These are phyloP conservation scores for Anguilla japonica DNA, from an alignment of 2,113 vertebrate genomes.

Conservation along the genomic window DNA sequence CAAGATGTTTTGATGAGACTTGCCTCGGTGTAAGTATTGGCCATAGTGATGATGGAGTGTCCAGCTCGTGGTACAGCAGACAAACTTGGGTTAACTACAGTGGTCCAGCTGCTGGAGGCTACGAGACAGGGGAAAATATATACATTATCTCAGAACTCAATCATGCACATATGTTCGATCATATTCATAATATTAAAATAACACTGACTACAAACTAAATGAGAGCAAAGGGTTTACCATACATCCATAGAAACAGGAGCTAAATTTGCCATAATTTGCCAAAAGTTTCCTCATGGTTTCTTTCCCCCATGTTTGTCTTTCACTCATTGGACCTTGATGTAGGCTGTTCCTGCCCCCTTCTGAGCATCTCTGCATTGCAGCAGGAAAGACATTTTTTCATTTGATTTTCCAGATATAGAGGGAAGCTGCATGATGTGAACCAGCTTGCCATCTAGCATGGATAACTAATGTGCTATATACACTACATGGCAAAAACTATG, in stretches of 20 bases:
- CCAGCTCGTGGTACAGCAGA: constrained; percentile 61
- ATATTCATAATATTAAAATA: not conserved
- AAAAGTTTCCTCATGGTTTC: not conserved
- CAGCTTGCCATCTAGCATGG: not conserved
- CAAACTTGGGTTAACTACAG: constrained; percentile 55
- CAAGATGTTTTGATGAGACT: not conserved
- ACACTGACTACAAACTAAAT: not conserved
- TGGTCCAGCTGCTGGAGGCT: constrained; percentile 73
- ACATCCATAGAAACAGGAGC: not conserved
- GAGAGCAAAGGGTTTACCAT: not conserved
- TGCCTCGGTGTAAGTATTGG: constrained; percentile 43
- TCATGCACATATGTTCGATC: not conserved
- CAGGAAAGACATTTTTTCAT: not conserved
- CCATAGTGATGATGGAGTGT: constrained; percentile 70
- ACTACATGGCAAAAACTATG: too few species aligned
- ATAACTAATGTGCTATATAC: not conserved
- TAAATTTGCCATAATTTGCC: not conserved
- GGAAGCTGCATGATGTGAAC: not conserved
- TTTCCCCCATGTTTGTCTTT: not conserved
- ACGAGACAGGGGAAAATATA: constrained; percentile 13
- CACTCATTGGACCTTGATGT: not conserved
- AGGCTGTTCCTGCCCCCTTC: not conserved
- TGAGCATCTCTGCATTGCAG: not conserved
- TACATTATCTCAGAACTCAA: not conserved
- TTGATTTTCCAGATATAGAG: not conserved